phyloP scores from a whole-genome alignment of 2,888 invertebrate genomes.

The Pomacea canaliculata region DNA sequence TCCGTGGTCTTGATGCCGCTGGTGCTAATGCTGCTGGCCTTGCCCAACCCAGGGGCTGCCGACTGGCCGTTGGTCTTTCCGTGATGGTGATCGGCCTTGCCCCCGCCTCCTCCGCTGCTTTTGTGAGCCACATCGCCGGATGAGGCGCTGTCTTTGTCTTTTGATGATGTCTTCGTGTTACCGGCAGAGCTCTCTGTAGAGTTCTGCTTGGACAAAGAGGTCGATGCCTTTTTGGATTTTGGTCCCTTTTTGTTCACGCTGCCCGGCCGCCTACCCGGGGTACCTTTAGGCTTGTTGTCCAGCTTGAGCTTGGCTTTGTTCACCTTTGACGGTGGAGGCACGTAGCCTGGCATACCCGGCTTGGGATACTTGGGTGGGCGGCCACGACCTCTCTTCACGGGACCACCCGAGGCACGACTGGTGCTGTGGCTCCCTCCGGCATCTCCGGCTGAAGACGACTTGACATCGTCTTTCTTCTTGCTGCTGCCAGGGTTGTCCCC shows the following conservation, averaged over 20 bases:
- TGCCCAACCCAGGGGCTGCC: conserved; percentile 2
- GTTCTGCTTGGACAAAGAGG: conserved; percentile 1
- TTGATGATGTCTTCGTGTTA: conserved; percentile 13
- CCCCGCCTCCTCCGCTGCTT: background rate
- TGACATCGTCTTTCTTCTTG: conserved; percentile 21
- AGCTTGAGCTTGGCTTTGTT: conserved; percentile 20
- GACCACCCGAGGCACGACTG: conserved; percentile 1
- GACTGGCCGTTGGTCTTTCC: conserved; percentile 6
- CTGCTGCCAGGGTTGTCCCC: background rate
- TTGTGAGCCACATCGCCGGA: background rate
- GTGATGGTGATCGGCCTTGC: background rate
- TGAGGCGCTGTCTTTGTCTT: conserved; percentile 29
- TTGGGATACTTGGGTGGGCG: conserved; percentile 42
- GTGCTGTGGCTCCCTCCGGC: background rate
- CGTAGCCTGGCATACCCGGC: conserved; percentile 34
- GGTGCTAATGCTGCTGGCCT: conserved; percentile 2
- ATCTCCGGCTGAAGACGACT: conserved; percentile 3
- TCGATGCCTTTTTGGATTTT: background rate
- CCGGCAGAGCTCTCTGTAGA: conserved; percentile 63
- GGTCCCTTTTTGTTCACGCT: conserved; percentile 9
- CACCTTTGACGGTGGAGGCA: conserved; percentile 29
- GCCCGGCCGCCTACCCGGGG: conserved; percentile 18
- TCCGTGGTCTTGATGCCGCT: conserved; percentile 28
- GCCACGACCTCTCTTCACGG: conserved; percentile 41
- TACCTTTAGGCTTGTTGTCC: conserved; percentile 22